Evolutionary conservation across 2,797 vertebrate species (phyloP), one percentile per base, ranked within the genome.

Genomic region (Astyanax mexicanus): DNA sequence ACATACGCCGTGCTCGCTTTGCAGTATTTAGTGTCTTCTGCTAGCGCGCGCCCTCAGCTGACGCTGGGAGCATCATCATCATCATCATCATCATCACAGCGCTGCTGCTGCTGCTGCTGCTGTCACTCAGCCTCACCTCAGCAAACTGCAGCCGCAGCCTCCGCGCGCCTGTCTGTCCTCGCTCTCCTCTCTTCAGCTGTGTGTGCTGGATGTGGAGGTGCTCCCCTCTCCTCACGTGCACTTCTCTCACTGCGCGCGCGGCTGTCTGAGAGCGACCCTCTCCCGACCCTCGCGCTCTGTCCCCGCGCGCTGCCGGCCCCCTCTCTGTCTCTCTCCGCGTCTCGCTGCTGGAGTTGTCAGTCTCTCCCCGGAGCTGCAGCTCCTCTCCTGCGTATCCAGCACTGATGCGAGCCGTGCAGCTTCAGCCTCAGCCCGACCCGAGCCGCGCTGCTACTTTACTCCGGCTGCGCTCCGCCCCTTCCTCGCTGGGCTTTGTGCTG

Each of bases 371-470:
- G n/a, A n/a, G n/a, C n/a, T n/a, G n/a, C n/a, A n/a, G 51, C 1
- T 9, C 23, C 8, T 32, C 3, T 11, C 52, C 55, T 6, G 23
- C 11, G n/a, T 9, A n/a, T 45, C 27, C 38, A 42, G 70, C n/a
- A n/a, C n/a, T n/a, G n/a, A 62, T 55, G 60, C 38, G 23, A 38
- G 51, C 45, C 81, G 81, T 32, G 84, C 4, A 49, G 69, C 47
- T 29, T 84, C 29, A 32, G 32, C 29, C 69, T 57, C 83, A 60
- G 81, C 75, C 86, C 76, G 55, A 74, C 75, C 86, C 76, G 55
- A 74, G 74, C 77, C 82, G 90, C 91, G 91, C 88, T 88, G 90
- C 85, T 91, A 93, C 93, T 93, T 93, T 90, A 91, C 89, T 91
- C 87, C 84, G 72, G 83, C 82, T 77, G 87, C 51, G 91, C 93